Conservation (phyloP, 92 coral and sea anemone species). For the Umimayanthus chanpuru region DNA sequence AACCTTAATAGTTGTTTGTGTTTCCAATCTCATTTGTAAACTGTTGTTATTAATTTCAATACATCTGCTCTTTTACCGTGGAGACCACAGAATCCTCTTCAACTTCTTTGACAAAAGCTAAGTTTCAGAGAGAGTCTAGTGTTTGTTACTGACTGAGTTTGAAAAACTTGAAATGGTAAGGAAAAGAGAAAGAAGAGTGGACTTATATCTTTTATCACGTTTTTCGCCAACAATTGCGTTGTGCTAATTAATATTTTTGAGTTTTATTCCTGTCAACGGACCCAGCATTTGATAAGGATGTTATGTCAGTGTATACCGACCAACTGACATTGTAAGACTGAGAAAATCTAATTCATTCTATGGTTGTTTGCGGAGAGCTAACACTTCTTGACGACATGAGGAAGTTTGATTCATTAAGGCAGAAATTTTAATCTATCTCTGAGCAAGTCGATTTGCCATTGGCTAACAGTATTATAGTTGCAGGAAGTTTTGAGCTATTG, state of each 20-base stretch:
- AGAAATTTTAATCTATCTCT: conserved; percentile 14
- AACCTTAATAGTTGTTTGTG: conserved; percentile 22
- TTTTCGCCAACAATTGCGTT: neutral
- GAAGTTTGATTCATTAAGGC: conserved; percentile 17
- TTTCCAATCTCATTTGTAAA: conserved; percentile 13
- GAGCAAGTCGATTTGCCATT: conserved; percentile 11
- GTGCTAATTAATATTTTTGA: conserved; percentile 10
- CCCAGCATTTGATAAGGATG: neutral
- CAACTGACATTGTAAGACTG: neutral
- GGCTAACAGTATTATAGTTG: conserved; percentile 1
- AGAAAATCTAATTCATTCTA: neutral
- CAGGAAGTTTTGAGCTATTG: conserved; percentile 30
- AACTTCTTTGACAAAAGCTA: neutral
- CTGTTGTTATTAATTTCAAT: conserved; percentile 9
- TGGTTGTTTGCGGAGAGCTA: neutral
- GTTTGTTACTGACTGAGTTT: neutral
- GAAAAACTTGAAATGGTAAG: neutral
- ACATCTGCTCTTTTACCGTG: conserved; percentile 4
- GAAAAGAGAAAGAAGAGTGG: neutral
- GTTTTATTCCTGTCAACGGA: neutral
- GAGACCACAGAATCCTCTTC: neutral
- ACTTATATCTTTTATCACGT: neutral
- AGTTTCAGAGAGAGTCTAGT: neutral
- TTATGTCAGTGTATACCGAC: neutral
- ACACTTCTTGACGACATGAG: conserved; percentile 23